Conservation (phyloP, 2,113 vertebrate species). For the Microcebus tavaratra region DNA sequence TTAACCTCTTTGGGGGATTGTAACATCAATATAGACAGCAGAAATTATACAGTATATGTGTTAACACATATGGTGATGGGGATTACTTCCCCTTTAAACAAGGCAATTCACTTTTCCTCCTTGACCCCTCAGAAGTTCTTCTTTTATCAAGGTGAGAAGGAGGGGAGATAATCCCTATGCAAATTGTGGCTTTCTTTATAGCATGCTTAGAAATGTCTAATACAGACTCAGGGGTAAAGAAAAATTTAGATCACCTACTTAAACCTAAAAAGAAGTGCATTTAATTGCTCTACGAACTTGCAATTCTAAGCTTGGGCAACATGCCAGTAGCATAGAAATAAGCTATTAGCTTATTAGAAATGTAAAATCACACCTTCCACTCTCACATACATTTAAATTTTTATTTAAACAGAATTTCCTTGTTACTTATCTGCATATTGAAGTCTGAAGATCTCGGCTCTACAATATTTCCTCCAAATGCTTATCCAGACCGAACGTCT, state of each 20-base stretch:
- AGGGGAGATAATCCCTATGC: neutral
- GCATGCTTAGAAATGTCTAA: neutral
- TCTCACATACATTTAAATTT: neutral
- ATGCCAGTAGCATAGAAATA: neutral
- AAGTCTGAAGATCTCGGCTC: neutral
- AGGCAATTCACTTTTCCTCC: neutral
- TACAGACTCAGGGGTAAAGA: neutral
- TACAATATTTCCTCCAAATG: neutral
- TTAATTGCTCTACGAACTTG: neutral
- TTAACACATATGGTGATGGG: neutral
- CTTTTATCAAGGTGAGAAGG: neutral
- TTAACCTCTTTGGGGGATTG: neutral
- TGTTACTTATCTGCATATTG: neutral
- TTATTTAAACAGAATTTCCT: neutral
- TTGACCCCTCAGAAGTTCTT: neutral
- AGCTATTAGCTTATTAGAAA: rapidly evolving
- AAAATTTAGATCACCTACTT: neutral
- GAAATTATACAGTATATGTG: neutral
- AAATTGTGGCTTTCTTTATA: neutral
- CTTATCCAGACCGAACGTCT: neutral
- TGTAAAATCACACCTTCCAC: neutral
- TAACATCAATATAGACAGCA: neutral
- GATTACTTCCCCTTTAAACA: neutral
- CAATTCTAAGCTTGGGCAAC: neutral
- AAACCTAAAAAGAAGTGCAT: neutral